phyloP scores from a whole-genome alignment of 2,797 vertebrate species.

The Carapus acus region DNA sequence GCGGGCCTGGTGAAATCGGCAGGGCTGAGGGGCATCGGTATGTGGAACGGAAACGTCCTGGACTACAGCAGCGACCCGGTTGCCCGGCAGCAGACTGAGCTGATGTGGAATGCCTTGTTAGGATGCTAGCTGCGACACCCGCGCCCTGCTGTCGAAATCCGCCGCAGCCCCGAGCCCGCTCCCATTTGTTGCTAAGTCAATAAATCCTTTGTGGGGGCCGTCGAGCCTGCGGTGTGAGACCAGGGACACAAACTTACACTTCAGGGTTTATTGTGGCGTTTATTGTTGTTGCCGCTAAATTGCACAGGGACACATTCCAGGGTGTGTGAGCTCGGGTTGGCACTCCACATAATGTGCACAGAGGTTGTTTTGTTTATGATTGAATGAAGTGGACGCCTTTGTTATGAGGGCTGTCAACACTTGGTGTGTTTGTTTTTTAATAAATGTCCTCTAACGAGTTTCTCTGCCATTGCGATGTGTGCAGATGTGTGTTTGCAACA shows the following conservation, averaged over 20 bases:
- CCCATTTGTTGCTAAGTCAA: slow-evolving; percentile 46
- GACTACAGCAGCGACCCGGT: slow-evolving; percentile 77
- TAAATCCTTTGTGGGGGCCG: slow-evolving; percentile 33
- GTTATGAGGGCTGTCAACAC: too few relatives aligned
- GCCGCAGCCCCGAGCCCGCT: slow-evolving; percentile 14
- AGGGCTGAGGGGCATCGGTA: slow-evolving; percentile 83
- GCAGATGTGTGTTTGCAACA: not conserved
- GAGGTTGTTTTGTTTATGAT: slow-evolving; percentile 5
- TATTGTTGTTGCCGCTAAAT: slow-evolving; percentile 34
- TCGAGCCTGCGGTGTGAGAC: slow-evolving; percentile 11
- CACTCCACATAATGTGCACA: not conserved
- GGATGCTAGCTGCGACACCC: slow-evolving; percentile 52
- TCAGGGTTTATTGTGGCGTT: slow-evolving; percentile 43
- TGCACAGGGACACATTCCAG: slow-evolving; percentile 30
- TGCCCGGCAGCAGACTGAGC: slow-evolving; percentile 76
- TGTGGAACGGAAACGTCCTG: slow-evolving; percentile 91
- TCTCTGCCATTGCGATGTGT: not conserved
- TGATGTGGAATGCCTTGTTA: slow-evolving; percentile 86
- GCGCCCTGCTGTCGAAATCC: slow-evolving; percentile 26
- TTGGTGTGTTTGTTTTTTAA: too few relatives aligned
- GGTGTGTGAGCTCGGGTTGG: not conserved
- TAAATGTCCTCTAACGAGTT: not conserved
- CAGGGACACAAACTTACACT: slow-evolving; percentile 38
- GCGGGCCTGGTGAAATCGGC: slow-evolving; percentile 63
- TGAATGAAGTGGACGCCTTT: too few relatives aligned